Percentiles rank a stretch among this genome's conserved stretches.
phyloP scores from a whole-genome alignment of 2,797 vertebrate species.

The Clarias platycephalus region DNA sequence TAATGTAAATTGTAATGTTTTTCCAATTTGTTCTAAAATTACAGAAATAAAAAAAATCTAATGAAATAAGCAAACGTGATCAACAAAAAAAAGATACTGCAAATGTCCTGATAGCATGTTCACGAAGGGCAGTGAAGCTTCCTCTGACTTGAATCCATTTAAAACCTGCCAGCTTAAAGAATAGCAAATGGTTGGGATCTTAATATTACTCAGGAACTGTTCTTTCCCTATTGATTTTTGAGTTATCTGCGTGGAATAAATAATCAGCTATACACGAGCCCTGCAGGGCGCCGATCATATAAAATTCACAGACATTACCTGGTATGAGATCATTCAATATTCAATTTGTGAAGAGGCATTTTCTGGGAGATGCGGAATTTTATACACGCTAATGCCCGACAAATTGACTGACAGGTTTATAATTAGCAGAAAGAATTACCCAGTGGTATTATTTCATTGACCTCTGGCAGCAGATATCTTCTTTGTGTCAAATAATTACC shows the following conservation, averaged over 20 bases:
- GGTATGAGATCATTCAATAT: conserved; percentile 36
- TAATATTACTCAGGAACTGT: conserved; percentile 58
- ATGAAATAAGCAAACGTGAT: not conserved
- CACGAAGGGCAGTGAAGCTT: conserved; percentile 41
- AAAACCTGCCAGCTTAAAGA: conserved; percentile 57
- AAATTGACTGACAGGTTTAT: conserved; percentile 14
- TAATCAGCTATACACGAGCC: conserved; percentile 52
- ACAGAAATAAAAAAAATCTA: not conserved
- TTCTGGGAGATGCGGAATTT: conserved; percentile 18
- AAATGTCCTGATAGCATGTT: conserved; percentile 18
- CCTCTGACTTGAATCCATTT: conserved; percentile 56
- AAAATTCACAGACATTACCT: conserved; percentile 37
- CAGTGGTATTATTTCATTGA: not conserved
- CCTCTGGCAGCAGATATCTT: conserved; percentile 5
- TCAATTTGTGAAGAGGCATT: conserved; percentile 18
- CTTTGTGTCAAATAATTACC: conserved; percentile 8
- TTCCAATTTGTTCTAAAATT: not conserved
- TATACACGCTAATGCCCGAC: conserved; percentile 5
- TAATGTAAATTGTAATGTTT: not conserved
- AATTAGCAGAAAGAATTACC: not conserved
- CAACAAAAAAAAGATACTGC: not conserved
- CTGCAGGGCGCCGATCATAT: conserved; percentile 30
- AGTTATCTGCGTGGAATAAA: conserved; percentile 57
- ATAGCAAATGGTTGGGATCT: conserved; percentile 58
- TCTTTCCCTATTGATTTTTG: conserved; percentile 57